Evolutionary conservation across 2,888 invertebrate genomes (phyloP).

Genomic region (Cataglyphis livida): DNA sequence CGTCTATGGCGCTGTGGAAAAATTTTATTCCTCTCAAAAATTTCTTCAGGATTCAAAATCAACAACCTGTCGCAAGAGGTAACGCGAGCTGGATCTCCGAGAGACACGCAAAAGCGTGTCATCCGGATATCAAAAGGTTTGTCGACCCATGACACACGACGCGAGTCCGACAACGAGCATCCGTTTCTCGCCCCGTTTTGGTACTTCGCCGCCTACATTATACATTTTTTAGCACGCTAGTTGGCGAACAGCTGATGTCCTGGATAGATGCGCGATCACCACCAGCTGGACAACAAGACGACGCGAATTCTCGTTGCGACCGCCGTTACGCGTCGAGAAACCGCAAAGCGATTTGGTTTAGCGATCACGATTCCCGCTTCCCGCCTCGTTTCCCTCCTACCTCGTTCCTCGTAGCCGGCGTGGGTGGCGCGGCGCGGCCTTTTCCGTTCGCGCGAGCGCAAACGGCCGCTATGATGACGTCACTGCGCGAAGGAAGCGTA

Average conservation of each 20-base stretch:
- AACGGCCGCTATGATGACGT: slow-evolving; percentile 67
- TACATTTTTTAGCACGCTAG: not conserved
- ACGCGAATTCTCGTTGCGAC: slow-evolving; percentile 69
- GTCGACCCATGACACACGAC: not conserved
- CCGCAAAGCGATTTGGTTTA: slow-evolving; percentile 71
- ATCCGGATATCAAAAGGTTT: not conserved
- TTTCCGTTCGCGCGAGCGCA: not conserved
- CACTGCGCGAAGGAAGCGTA: slow-evolving; percentile 56
- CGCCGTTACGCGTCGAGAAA: slow-evolving; percentile 70
- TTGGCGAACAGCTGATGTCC: not conserved
- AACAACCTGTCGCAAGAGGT: not conserved
- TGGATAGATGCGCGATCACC: not conserved
- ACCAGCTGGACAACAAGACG: slow-evolving; percentile 62
- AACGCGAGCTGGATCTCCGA: not conserved
- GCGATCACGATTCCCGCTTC: slow-evolving; percentile 43
- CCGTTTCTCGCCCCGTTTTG: not conserved
- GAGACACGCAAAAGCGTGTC: too few species aligned
- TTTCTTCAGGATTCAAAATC: not conserved
- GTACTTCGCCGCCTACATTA: not conserved
- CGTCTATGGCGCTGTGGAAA: not conserved
- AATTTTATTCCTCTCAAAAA: not conserved
- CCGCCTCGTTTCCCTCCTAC: not conserved
- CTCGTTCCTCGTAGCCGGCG: not conserved
- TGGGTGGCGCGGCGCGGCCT: slow-evolving; percentile 22
- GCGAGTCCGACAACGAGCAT: too few species aligned